Evolutionary conservation across 2,797 vertebrate species (phyloP), one percentile per base, ranked within the genome.

Genomic region (Lophotriccus pileatus): DNA sequence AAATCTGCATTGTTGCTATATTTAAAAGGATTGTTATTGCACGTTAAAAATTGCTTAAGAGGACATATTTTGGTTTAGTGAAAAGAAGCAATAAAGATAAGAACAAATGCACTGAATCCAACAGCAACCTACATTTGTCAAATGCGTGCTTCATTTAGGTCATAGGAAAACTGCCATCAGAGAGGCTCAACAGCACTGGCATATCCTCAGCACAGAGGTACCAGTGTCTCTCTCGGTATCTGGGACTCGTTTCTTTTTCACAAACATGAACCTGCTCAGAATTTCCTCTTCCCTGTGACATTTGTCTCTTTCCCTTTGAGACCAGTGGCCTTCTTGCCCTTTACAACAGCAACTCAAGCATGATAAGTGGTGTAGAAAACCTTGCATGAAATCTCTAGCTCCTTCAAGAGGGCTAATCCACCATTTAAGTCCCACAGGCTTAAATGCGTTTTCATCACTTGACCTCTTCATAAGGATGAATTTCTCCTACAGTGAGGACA

Each of bases 401-500:
- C 85, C 53, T 89, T 90, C 67, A 62, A 68, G 66, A 75, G n/a
- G 59, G 52, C 52, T 91, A 94, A 91, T 63, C 34, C 79, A 84
- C 62, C 66, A 84, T 56, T 75, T 88, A 91, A 93, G 12, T 76
- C 73, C 47, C 85, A 67, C 52, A 76, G 85, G 83, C 24, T 91
- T 88, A 95, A 95, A 84, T 53, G 67, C 19, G 67, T 84, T 95
- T 90, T 79, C 70, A 84, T 74, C 52, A 70, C 67, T 94, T 90
- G 91, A 94, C 83, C 95, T 94, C 85, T 93, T 76, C 87, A 55
- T 39, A 86, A 62, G 41, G 74, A 90, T 70, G 37, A 87, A 59
- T 86, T 87, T 95, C 56, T 89, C 55, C 74, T 63, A 76, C 47
- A 88, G 43, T 34, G 63, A 88, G 55, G 67, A 76, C 0, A 32